Evolutionary conservation across 2,797 vertebrate genomes (phyloP).

Genomic region (Halcyon leucocephala): DNA sequence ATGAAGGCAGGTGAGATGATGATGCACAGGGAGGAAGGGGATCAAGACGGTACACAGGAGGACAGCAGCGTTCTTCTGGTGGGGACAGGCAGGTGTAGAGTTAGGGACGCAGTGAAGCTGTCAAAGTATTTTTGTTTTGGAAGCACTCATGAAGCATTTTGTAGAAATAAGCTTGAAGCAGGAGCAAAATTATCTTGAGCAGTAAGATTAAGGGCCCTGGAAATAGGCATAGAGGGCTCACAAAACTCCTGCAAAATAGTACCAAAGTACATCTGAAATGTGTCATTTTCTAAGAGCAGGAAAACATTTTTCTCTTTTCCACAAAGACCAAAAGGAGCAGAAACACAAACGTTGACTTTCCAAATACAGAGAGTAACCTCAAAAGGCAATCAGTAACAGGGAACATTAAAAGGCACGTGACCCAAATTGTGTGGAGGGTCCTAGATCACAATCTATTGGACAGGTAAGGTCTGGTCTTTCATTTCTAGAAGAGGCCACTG

Average conservation of each 20-base stretch:
- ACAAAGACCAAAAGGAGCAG: background rate
- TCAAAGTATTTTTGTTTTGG: background rate
- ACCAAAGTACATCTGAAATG: background rate
- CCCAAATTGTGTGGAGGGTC: background rate
- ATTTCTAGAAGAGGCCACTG: background rate
- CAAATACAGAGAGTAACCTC: background rate
- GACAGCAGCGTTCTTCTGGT: background rate
- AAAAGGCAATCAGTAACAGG: background rate
- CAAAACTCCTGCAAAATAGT: background rate
- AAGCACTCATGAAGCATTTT: background rate
- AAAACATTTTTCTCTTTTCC: background rate
- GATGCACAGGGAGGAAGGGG: background rate
- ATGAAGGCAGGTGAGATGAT: background rate
- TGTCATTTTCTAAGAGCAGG: background rate
- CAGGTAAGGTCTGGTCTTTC: background rate
- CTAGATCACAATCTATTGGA: background rate
- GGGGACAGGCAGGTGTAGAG: background rate
- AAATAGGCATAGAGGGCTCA: background rate
- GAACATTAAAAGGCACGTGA: background rate
- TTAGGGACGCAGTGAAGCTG: accelerated
- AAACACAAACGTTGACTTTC: background rate
- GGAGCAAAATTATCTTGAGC: background rate
- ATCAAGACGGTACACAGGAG: accelerated
- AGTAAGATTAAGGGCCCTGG: background rate
- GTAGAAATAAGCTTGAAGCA: background rate